These are phyloP conservation scores for Chrysaora quinquecirrha DNA, from an alignment of 30 jellyfish, hydroid and myxozoan species.

Conservation along the genomic window DNA sequence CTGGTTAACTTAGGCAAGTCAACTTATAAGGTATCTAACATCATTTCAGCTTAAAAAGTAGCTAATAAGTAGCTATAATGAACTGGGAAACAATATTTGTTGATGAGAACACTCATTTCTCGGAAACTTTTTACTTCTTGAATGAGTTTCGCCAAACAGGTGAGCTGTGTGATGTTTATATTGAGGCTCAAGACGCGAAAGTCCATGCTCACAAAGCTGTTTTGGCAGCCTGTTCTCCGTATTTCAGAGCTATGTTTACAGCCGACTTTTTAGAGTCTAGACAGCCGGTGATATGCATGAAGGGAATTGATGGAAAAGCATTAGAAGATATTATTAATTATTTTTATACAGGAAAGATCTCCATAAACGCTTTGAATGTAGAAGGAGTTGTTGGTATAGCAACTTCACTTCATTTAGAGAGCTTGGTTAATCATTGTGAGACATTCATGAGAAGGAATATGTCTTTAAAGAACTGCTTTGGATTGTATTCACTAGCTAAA, in stretches of 20 bases:
- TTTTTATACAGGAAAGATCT: constrained; percentile 79
- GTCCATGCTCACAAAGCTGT: constrained; percentile 93
- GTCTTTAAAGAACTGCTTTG: constrained; percentile 79
- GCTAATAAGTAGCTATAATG: too few species aligned
- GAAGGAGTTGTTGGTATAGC: constrained; percentile 82
- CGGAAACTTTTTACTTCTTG: constrained; percentile 71
- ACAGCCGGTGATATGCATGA: constrained; percentile 66
- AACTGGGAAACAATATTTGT: constrained; percentile 73
- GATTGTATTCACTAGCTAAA: constrained; percentile 79
- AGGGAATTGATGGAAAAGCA: constrained; percentile 83
- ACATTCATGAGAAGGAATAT: constrained; percentile 89
- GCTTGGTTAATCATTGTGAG: constrained; percentile 73
- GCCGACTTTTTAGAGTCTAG: constrained; percentile 83
- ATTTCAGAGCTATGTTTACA: constrained; percentile 94
- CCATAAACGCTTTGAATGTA: constrained; percentile 61
- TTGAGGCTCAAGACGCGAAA: constrained; percentile 65
- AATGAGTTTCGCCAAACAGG: constrained; percentile 87
- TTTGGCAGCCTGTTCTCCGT: constrained; percentile 96
- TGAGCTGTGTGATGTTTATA: constrained; percentile 88
- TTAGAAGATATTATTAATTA: constrained; percentile 77
- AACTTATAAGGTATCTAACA: too few species aligned
- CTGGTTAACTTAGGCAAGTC: too few species aligned
- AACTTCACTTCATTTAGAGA: constrained; percentile 67
- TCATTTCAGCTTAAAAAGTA: too few species aligned
- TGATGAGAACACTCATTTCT: constrained; percentile 60